Evolutionary conservation across 2,797 vertebrate genomes (phyloP).

Genomic region (Falco berigora): DNA sequence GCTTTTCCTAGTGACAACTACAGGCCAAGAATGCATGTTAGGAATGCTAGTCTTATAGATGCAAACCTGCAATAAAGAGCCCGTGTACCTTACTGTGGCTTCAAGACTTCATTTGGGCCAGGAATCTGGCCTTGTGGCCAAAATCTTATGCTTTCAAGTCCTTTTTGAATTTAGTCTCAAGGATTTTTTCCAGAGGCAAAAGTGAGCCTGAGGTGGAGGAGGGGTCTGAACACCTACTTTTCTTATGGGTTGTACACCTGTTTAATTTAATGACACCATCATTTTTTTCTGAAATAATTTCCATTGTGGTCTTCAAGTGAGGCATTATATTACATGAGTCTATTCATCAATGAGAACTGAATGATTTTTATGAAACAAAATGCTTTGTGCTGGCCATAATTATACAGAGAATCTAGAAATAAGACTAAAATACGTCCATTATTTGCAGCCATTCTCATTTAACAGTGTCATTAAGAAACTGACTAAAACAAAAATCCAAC

Average conservation of each 20-base stretch:
- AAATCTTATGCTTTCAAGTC: neutral
- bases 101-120: neutral
- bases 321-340: neutral
- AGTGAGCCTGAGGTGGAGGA: neutral
- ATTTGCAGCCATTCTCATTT: neutral
- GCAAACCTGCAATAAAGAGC: neutral
- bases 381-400: neutral
- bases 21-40: neutral
- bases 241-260: neutral
- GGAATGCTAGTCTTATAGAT: neutral
- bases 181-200: neutral
- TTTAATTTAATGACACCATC: neutral
- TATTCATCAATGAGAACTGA: neutral
- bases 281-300: neutral
- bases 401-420: neutral
- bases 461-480: neutral
- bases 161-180: neutral
- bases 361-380: neutral
- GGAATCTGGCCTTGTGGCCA: neutral
- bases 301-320: neutral
- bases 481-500: neutral
- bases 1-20: neutral
- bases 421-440: neutral
- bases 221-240: neutral
- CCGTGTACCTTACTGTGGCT: neutral